A percentile compares a stretch with the other conserved stretches of the same genome.
Evolutionary conservation across 2,888 invertebrate genomes (phyloP).

Genomic region (Acleris emargana): DNA sequence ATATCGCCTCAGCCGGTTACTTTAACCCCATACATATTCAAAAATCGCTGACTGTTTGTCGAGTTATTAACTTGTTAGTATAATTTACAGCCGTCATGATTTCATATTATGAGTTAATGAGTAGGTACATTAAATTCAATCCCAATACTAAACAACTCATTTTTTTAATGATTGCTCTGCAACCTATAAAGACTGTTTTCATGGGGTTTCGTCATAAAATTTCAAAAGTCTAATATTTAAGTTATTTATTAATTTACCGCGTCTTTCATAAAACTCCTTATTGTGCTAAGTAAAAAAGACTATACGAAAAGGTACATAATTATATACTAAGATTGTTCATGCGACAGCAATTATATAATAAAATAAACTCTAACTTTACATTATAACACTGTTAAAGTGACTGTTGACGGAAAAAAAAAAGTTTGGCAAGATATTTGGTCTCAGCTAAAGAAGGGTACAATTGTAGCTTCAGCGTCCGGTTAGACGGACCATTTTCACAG

Average conservation of each 20-base stretch:
- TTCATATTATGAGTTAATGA: too few species aligned
- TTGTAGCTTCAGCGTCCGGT: conserved; percentile 6
- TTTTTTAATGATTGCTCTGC: conserved; percentile 2
- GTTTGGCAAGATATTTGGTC: conserved; percentile 32
- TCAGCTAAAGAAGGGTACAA: conserved; percentile 13
- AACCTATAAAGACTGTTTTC: conserved; percentile 11
- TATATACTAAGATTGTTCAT: conserved; percentile 33
- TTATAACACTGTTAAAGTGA: conserved; percentile 29
- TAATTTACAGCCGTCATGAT: too few species aligned
- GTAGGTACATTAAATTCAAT: too few species aligned
- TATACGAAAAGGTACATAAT: conserved; percentile 25
- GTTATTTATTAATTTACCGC: conserved; percentile 5
- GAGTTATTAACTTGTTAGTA: too few species aligned
- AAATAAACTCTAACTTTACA: conserved; percentile 26
- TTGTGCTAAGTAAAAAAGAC: conserved; percentile 32
- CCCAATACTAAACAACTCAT: too few species aligned
- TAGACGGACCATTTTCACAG: conserved; percentile 6
- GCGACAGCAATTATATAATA: conserved; percentile 21
- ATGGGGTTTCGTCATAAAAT: conserved; percentile 9
- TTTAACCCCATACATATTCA: too few species aligned
- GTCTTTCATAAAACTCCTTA: conserved; percentile 22
- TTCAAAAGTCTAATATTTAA: neutral
- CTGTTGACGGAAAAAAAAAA: conserved; percentile 32
- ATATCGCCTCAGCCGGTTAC: too few species aligned
- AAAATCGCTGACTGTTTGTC: too few species aligned